phyloP scores from a whole-genome alignment of 2,113 vertebrate genomes.

The Papio anubis region DNA sequence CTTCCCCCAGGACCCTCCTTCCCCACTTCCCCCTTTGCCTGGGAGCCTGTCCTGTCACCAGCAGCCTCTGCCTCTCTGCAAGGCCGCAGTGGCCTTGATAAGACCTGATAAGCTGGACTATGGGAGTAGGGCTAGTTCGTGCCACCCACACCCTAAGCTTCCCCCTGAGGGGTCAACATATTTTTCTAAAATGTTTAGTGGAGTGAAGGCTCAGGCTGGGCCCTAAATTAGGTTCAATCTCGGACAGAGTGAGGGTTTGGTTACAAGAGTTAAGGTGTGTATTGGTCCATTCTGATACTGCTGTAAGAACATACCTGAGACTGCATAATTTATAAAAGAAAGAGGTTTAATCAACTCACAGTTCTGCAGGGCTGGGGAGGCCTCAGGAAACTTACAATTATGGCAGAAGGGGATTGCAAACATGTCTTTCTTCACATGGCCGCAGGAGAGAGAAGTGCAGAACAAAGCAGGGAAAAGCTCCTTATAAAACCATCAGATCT shows the following conservation, averaged over 20 bases:
- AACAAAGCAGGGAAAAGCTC: no score
- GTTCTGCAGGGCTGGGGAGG: no score
- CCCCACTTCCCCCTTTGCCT: neutral
- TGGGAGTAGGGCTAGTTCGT: neutral
- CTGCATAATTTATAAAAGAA: no score
- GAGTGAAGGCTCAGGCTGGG: neutral
- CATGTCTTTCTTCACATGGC: no score
- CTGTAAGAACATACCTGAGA: no score
- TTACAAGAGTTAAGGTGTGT: neutral
- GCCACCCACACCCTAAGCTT: neutral
- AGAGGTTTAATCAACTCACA: no score
- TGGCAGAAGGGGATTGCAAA: no score
- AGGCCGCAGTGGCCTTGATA: neutral
- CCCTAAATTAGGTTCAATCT: neutral
- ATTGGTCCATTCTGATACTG: no score
- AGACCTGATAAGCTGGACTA: neutral
- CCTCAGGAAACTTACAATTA: no score
- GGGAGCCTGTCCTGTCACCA: neutral
- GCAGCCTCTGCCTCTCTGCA: neutral
- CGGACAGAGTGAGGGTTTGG: neutral
- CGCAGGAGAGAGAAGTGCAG: no score
- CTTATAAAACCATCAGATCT: no score
- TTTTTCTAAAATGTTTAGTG: neutral
- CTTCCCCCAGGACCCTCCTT: no score
- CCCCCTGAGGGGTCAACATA: neutral